These are phyloP conservation scores for Andrena haemorrhoa DNA, from an alignment of 2,888 invertebrate genomes.

Conservation along the genomic window DNA sequence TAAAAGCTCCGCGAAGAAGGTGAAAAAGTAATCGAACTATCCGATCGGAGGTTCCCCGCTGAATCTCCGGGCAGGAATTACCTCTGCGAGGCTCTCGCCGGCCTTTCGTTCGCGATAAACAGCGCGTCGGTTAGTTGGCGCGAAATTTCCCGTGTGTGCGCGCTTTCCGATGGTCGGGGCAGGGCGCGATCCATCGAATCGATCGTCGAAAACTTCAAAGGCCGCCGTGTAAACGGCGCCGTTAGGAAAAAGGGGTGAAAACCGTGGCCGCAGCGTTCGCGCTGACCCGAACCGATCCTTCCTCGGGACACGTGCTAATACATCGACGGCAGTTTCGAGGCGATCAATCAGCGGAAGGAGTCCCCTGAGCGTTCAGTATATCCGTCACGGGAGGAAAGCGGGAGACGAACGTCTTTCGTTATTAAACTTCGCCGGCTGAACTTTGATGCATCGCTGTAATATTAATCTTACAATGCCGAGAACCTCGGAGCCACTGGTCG, in stretches of 20 bases:
- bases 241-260: conserved; percentile 16
- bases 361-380: not conserved
- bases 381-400: not conserved
- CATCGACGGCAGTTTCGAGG: conserved; percentile 18
- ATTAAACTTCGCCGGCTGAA: conserved; percentile 14
- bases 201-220: conserved; percentile 35
- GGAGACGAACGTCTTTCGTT: conserved; percentile 11
- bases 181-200: conserved; percentile 26
- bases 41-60: not conserved
- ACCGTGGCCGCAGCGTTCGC: conserved; percentile 20
- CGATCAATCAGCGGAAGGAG: conserved; percentile 41
- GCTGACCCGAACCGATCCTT: conserved; percentile 12
- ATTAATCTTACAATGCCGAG: not conserved
- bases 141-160: conserved; percentile 20
- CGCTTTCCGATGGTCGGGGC: not conserved
- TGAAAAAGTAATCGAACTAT: conserved; percentile 52
- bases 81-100: not conserved
- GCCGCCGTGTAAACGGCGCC: not conserved
- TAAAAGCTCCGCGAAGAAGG: conserved; percentile 11
- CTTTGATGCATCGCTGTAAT: not conserved
- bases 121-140: not conserved
- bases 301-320: conserved; percentile 34
- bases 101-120: conserved; percentile 8
- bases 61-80: conserved; percentile 1
- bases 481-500: not conserved